Evolutionary conservation across 2,888 invertebrate genomes (phyloP).

Genomic region (Amiota minor): DNA sequence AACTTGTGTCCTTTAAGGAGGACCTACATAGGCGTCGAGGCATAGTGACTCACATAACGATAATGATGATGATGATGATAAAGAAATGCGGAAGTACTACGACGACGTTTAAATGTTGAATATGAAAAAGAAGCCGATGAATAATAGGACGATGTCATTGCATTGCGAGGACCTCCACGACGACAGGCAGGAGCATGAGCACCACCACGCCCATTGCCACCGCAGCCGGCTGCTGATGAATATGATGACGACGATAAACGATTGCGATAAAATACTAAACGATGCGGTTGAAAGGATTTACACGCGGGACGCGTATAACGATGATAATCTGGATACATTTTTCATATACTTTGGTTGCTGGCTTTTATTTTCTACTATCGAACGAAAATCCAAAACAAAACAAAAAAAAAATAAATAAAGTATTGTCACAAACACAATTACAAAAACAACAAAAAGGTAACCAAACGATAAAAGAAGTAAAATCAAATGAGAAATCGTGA

Average conservation of each 20-base stretch:
- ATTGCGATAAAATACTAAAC: slow-evolving; percentile 20
- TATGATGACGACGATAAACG: slow-evolving; percentile 1
- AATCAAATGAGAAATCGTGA: neutral
- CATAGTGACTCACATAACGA: neutral
- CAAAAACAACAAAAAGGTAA: neutral
- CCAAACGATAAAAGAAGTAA: neutral
- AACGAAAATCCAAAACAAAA: neutral
- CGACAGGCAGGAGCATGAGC: neutral
- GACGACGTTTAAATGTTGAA: neutral
- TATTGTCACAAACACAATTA: neutral
- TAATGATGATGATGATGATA: slow-evolving; percentile 15
- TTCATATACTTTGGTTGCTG: neutral
- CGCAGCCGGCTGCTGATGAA: neutral
- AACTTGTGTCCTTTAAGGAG: too few species aligned
- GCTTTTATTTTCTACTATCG: neutral
- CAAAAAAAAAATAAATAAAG: neutral
- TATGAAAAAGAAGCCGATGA: neutral
- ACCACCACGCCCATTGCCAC: neutral
- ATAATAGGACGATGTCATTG: neutral
- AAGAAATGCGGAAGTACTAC: neutral
- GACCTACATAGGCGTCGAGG: too few species aligned
- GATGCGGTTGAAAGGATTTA: slow-evolving; percentile 15
- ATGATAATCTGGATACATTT: slow-evolving; percentile 9
- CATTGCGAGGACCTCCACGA: neutral
- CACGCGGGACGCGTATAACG: slow-evolving; percentile 6